A percentile compares a stretch with the other conserved stretches of the same genome.
phyloP scores from a whole-genome alignment of 2,113 vertebrate species.

The Thalassarche chlororhynchos region DNA sequence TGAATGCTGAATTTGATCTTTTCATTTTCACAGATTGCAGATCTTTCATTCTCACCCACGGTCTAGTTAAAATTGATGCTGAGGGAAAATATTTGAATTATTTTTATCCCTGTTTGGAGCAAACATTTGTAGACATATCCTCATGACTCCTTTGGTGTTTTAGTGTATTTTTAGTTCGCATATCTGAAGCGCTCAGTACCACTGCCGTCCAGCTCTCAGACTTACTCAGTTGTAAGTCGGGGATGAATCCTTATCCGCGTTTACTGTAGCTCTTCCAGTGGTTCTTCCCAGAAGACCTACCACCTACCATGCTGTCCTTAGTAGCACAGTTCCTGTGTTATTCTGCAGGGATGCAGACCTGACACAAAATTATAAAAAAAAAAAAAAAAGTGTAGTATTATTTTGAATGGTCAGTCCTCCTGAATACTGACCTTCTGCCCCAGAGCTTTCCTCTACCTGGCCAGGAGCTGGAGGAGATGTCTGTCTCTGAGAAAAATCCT shows the following conservation, averaged over 20 bases:
- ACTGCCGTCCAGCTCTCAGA: background rate
- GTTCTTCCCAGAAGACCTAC: background rate
- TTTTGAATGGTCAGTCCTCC: background rate
- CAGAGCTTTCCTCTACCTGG: background rate
- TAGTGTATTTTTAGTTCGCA: background rate
- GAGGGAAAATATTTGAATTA: constrained; percentile 19
- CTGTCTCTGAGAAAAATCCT: background rate
- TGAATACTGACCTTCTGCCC: background rate
- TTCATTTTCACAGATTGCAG: constrained; percentile 8
- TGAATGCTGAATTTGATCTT: constrained; percentile 24
- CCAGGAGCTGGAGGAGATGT: background rate
- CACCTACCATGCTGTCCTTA: background rate
- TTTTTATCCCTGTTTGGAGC: background rate
- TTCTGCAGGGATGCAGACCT: background rate
- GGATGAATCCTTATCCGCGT: background rate
- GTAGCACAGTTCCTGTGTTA: background rate
- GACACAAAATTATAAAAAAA: background rate
- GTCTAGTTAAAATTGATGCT: background rate
- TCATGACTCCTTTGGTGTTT: background rate
- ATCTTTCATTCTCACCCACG: background rate
- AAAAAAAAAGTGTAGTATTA: background rate
- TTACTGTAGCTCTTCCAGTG: background rate
- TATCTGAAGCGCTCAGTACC: background rate
- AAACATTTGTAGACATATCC: background rate
- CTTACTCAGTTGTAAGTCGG: background rate